Evolutionary conservation across 2,888 invertebrate species (phyloP), one percentile per base, ranked within the genome.

Genomic region (Sisyra nigra): DNA sequence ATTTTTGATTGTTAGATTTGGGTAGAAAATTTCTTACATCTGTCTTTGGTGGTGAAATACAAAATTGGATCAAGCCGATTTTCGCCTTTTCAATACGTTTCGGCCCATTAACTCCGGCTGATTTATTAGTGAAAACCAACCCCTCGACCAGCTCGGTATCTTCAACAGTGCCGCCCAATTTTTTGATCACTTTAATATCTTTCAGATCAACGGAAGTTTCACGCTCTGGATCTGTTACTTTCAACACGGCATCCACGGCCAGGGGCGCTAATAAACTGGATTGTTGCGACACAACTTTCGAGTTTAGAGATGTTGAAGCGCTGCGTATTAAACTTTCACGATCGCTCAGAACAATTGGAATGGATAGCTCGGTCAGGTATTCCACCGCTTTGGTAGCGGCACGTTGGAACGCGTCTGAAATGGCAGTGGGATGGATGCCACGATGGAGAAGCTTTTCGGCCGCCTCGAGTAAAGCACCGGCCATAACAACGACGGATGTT

Each of bases 31-130:
- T 1, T 11, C 76, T 73, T 61, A 86, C 86, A 65, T 99, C 97
- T 44, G 98, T 98, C 68, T 99, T 99, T 6, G 98, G 98, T 42
- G 98, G 91, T 10, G 98, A 98, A 61, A 99, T 89, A 61, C 98
- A 99, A 66, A 99, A 99, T 64, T 99, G 98, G 51, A 99, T 97
- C 11, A 99, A 76, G 46, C 88, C 98, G 63, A 99, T 92, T 67
- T 94, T 97, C 5, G 96, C 97, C 61, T 97, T 97, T 62, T 98
- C 97, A 46, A 98, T 74, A 52, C 84, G 79, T 55, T 81, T 86
- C 1, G 96, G 94, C 0, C 94, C 96, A 57, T 88, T 92, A 15
- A 83, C 76, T 54, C 93, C 89, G 42, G 87, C 75, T 1, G 88
- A 75, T 55, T 81, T 84, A 57, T 89, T 91, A 9, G 91, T 83